A percentile compares a stretch with the other conserved stretches of the same genome.
Conservation (phyloP, 2,797 vertebrate species). For the Steatocranus sp. region DNA sequence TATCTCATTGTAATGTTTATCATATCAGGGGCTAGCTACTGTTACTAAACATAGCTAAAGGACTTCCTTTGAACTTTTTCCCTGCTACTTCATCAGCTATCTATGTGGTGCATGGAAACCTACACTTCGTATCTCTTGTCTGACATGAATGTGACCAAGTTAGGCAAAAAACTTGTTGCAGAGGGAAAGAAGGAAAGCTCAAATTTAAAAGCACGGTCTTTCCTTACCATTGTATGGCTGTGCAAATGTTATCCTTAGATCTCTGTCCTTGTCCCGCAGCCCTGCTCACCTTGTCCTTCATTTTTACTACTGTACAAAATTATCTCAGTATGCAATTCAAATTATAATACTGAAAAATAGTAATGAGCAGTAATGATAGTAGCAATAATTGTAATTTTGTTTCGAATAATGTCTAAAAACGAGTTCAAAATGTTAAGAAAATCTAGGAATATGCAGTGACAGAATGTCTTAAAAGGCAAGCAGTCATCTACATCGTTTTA, state of each 20-base stretch:
- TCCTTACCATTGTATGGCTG: neutral
- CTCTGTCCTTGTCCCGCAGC: neutral
- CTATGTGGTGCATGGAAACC: neutral
- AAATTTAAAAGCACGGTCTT: neutral
- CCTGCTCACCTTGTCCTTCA: neutral
- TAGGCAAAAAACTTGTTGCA: neutral
- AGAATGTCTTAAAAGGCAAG: neutral
- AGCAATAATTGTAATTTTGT: neutral
- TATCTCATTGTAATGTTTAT: neutral
- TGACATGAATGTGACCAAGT: neutral
- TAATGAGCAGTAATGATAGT: neutral
- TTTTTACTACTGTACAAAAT: neutral
- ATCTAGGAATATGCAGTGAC: neutral
- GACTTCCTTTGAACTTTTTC: neutral
- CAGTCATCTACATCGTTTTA: neutral
- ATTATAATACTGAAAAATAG: neutral
- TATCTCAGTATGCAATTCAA: neutral
- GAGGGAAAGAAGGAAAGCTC: neutral
- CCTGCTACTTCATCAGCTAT: neutral
- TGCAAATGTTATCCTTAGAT: neutral
- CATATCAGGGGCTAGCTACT: neutral
- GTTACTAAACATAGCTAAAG: neutral
- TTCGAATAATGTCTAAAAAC: neutral
- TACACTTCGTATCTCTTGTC: neutral
- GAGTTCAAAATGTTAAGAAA: neutral